These are phyloP conservation scores for Caenorhabditis latens DNA, from an alignment of 1,140 invertebrate genomes.

Conservation along the genomic window DNA sequence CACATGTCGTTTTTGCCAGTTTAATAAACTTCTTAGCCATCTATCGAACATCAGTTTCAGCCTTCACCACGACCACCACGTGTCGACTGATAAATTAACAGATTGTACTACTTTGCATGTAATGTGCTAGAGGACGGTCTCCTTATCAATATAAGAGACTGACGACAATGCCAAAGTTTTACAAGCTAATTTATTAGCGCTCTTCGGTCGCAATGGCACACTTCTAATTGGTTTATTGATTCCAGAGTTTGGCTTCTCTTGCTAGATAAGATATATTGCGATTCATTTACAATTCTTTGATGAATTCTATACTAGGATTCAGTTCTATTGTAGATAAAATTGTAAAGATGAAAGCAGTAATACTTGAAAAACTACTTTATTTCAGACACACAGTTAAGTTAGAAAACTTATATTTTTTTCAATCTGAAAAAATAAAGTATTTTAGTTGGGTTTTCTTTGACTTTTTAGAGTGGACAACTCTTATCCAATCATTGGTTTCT, in stretches of 20 bases:
- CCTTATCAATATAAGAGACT: conserved; percentile 7
- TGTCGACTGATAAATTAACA: conserved; percentile 41
- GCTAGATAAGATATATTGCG: too few relatives aligned
- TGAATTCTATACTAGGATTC: not conserved
- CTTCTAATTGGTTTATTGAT: conserved; percentile 47
- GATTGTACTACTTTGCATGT: conserved; percentile 48
- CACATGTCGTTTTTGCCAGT: not conserved
- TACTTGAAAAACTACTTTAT: too few relatives aligned
- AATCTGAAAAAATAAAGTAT: too few relatives aligned
- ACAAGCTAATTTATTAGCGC: conserved; percentile 52
- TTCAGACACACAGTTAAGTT: too few relatives aligned
- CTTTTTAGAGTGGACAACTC: too few relatives aligned
- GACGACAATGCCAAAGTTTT: conserved; percentile 46
- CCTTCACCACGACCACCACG: conserved; percentile 28
- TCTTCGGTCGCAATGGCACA: conserved; percentile 47
- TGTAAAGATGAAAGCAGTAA: too few relatives aligned
- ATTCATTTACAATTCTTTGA: not conserved
- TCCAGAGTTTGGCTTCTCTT: not conserved
- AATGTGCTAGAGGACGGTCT: conserved; percentile 44
- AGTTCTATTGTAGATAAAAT: too few relatives aligned
- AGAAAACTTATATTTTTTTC: too few relatives aligned
- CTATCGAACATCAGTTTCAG: conserved; percentile 38
- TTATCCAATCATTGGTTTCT: too few relatives aligned
- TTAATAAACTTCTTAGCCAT: conserved; percentile 27
- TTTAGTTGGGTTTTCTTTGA: too few relatives aligned